Percentiles rank a stretch among this genome's conserved stretches.
Evolutionary conservation across 2,888 invertebrate species (phyloP).

Genomic region (Minunthozetes semirufus): DNA sequence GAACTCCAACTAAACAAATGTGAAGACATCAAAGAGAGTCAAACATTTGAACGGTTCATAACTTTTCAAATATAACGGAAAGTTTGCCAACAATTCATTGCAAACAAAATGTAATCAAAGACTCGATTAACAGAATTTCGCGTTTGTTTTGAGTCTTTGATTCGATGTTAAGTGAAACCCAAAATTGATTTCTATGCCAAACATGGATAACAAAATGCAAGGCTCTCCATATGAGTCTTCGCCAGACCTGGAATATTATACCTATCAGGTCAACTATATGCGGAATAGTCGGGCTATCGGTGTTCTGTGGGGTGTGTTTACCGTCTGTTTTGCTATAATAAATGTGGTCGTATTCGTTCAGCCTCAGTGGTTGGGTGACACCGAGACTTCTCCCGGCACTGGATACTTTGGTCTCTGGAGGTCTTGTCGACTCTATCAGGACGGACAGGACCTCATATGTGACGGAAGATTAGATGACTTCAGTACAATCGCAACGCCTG

Average conservation of each 20-base stretch:
- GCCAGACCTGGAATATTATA: slow-evolving; percentile 1
- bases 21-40: background rate
- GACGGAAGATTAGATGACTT: slow-evolving; percentile 65
- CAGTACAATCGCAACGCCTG: slow-evolving; percentile 68
- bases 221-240: background rate
- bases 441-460: slow-evolving; percentile 68
- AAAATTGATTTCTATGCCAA: background rate
- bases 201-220: slow-evolving; percentile 13
- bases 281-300: slow-evolving; percentile 66
- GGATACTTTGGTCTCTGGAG: slow-evolving; percentile 90
- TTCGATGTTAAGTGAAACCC: background rate
- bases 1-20: background rate
- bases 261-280: slow-evolving; percentile 36
- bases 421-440: slow-evolving; percentile 66
- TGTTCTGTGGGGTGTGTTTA: slow-evolving; percentile 95
- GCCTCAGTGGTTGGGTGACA: slow-evolving; percentile 77
- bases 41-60: background rate
- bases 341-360: slow-evolving; percentile 90
- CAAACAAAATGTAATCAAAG: too few relatives aligned
- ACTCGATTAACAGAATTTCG: too few relatives aligned
- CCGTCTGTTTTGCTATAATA: slow-evolving; percentile 93
- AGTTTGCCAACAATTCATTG: background rate
- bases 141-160: background rate
- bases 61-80: background rate
- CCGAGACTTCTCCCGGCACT: slow-evolving; percentile 68